Base-by-base conservation (phyloP, 2,113 vertebrate genomes). In the Otis tarda region DNA sequence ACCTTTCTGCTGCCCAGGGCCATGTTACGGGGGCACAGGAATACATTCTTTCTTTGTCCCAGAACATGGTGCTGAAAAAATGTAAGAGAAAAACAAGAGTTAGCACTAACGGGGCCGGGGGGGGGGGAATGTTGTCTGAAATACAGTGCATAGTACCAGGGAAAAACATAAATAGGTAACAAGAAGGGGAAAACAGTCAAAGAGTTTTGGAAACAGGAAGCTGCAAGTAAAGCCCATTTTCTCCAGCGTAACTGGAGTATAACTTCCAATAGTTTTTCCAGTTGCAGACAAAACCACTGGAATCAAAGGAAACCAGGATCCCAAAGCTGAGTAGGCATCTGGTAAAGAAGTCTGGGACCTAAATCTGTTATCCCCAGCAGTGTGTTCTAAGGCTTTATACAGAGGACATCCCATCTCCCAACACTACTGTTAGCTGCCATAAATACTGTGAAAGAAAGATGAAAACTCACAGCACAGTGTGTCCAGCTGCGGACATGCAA, bases 21-120 rank as follows among this genome's bases (percentile, higher is more conserved):
- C 41, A 67, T 0, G 0, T 68, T 64, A 8, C 0, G 31, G 56
- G 23, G 5, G 12, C 27, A 49, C n/a, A 78, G 61, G 30, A 76
- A 82, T 30, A 57, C 3, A 14, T 10, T 68, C 27, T 49, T 71
- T 64, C 59, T 81, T 25, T 50, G 43, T 45, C 12, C 61, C 4
- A 16, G 39, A 90, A 73, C 10, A 60, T 1, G 1, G 9, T 22
- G 37, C 17, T 64, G 43, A 79, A 69, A 56, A 27, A 14, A 39
- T 65, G 39, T 7, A 64, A 76, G 7, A 79, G 27, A n/a, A 75
- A 89, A 87, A 49, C 27, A 67, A 64, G 30, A 81, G 19, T 23
- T 74, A 78, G 17, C 24, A 87, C 12, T n/a, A n/a, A n/a, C n/a
- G n/a, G n/a, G n/a, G n/a, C n/a, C n/a, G n/a, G n/a, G n/a, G n/a